phyloP scores from a whole-genome alignment of 1,140 invertebrate species.

The honey bee (Apis mellifera) region Amel_HAv3.1 CM009932.2:5992001-5992500 shows the following conservation, averaged over 20 bases:
- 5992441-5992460: slow-evolving; percentile 39
- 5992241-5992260: slow-evolving; percentile 34
- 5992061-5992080: slow-evolving; percentile 59
- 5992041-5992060: slow-evolving; percentile 60
- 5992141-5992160: slow-evolving; percentile 8
- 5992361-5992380: background rate
- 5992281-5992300: slow-evolving; percentile 25
- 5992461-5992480: background rate
- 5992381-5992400: slow-evolving; percentile 19
- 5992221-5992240: background rate
- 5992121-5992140: slow-evolving; percentile 20
- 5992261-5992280: slow-evolving; percentile 52
- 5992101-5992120: slow-evolving; percentile 51
- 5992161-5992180: background rate
- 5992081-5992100: slow-evolving; percentile 25
- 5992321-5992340: slow-evolving; percentile 3
- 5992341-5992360: slow-evolving; percentile 10
- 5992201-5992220: slow-evolving; percentile 38
- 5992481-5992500: background rate
- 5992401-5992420: slow-evolving; percentile 24
- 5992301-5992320: slow-evolving; percentile 16
- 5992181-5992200: background rate
- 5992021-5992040: slow-evolving; percentile 28
- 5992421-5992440: background rate
- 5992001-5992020: too few species aligned